Base-by-base conservation (phyloP, 2,797 vertebrate genomes). In the Gila robusta region DNA sequence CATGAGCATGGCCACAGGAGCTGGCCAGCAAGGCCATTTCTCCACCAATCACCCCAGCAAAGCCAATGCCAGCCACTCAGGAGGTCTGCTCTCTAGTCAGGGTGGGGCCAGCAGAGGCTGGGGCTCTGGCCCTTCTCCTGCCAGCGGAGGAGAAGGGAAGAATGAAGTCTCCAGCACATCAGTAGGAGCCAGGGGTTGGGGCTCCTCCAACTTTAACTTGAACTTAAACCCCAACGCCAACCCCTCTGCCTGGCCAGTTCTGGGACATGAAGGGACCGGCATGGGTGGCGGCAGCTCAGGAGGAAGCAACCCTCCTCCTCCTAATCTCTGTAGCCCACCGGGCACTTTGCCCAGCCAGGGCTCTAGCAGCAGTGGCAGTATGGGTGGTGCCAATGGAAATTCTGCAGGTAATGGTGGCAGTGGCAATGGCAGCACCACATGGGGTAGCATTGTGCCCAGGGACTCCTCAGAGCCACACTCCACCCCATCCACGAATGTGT, bases 181-280 rank as follows among this genome's bases (percentile, higher is more conserved):
- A 95, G 96, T 93, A 89, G 96, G 95, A 94, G 96, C 94, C 89
- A 93, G 97, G 95, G 96, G 97, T 95, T 97, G 96, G 95, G 95
- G 96, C 93, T 95, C 97, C 94, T 96, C 96, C 94, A 97, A 97
- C 96, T 96, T 95, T 97, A 96, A 98, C 97, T 97, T 98, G 97
- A 97, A 99, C 96, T 96, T 99, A 96, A 98, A 97, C 96, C 97
- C 98, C 91, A 98, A 97, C 90, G 97, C 98, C 96, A 98, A 97
- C 96, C 97, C 97, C 89, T 98, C 98, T 94, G 97, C 98, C 95
- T 99, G 98, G 98, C 97, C 98, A 84, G 94, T 96, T 93, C 94
- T 98, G 94, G 98, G 99, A 90, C 98, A 96, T 92, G 97, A 96
- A 91, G 98, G 96, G 93, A 95, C 95, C 89, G 94, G 96, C 91